Evolutionary conservation across 2,797 vertebrate genomes (phyloP), one percentile per base, ranked within the genome.

Genomic region (Cetoscarus ocellatus): DNA sequence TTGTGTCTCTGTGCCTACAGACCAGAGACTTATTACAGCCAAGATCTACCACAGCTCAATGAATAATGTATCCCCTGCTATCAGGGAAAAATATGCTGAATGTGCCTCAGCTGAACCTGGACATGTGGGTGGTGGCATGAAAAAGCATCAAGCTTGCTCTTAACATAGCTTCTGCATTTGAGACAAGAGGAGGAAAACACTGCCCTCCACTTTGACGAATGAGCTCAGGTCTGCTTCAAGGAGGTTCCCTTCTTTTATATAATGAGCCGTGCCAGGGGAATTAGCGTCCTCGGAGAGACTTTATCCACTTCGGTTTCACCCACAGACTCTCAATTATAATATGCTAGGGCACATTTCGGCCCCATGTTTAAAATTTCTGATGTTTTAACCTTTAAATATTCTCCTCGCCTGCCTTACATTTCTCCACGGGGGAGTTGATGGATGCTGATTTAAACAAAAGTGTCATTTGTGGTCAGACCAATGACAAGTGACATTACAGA

Each of bases 401-500:
- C 34, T 36, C 0, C 3, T 3, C 5, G 15, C 6, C 10, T 55
- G 63, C 70, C 61, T n/a, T 75, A 57, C 8, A 47, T 3, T 71
- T 61, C 53, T 61, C 50, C 65, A 45, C 63, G 35, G 18, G 27
- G 13, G 40, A 67, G 18, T 27, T 73, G 79, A 88, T 70, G 68
- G 77, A 76, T 77, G 75, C 75, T 80, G 79, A 89, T 88, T 86
- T 80, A 84, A 91, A 83, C 77, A 75, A 73, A 88, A 78, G 72
- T 85, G 87, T 84, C 77, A 84, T 82, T 83, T 87, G 73, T 88
- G 83, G 80, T 86, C 88, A 88, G 76, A 75, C 84, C 82, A 92
- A 91, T 88, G 90, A 89, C 86, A 93, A 93, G 83, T 83, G 89
- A 90, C 83, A 52, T 92, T 88, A 86, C 40, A 80, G 57, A 74